Evolutionary conservation across 2,113 vertebrate genomes (phyloP).

Genomic region (Ciconia boyciana): DNA sequence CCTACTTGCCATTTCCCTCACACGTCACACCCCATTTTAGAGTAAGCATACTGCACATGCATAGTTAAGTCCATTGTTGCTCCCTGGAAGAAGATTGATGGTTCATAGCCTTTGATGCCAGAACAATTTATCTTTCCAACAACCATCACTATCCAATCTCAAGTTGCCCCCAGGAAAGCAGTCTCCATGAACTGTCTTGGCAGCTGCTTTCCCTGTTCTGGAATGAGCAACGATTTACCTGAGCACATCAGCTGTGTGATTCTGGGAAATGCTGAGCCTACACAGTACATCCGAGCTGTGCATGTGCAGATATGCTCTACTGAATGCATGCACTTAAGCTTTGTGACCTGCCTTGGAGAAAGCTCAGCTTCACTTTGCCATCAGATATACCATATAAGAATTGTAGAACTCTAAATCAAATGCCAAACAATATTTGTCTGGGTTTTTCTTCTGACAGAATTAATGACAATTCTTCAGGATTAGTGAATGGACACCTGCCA

Average conservation of each 20-base stretch:
- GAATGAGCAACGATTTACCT: not conserved
- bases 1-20: not conserved
- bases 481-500: not conserved
- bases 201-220: not conserved
- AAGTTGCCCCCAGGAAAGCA: not conserved
- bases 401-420: not conserved
- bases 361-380: not conserved
- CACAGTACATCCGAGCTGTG: not conserved
- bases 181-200: not conserved
- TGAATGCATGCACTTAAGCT: not conserved
- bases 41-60: not conserved
- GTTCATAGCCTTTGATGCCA: not conserved
- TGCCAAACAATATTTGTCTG: not conserved
- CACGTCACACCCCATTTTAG: not conserved
- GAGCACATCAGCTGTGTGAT: not conserved
- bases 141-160: not conserved
- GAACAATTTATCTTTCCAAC: slow-evolving; percentile 12
- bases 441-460: not conserved
- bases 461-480: not conserved
- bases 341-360: not conserved
- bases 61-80: not conserved
- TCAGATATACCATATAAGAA: not conserved
- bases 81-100: not conserved
- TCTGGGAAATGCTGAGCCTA: not conserved
- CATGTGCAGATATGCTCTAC: not conserved